Evolutionary conservation across 2,888 invertebrate species (phyloP).

Genomic region (Drosophila kuntzei): DNA sequence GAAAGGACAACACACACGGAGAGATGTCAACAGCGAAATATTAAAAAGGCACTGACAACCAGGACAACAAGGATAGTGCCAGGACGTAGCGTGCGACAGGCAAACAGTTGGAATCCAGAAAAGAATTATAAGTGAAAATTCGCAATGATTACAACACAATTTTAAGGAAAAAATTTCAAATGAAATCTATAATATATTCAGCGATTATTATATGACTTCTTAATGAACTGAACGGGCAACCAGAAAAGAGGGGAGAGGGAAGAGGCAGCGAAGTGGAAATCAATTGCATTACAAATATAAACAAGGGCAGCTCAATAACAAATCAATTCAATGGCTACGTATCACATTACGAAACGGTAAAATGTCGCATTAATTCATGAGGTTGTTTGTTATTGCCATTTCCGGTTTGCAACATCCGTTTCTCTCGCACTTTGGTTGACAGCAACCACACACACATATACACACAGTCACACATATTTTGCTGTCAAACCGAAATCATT

Average conservation of each 20-base stretch:
- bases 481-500: slow-evolving; percentile 32
- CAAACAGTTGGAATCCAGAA: slow-evolving; percentile 27
- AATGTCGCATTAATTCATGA: slow-evolving; percentile 72
- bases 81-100: slow-evolving; percentile 11
- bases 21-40: slow-evolving; percentile 72
- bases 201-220: slow-evolving; percentile 28
- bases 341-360: slow-evolving; percentile 41
- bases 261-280: slow-evolving; percentile 6
- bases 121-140: neutral
- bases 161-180: slow-evolving; percentile 16
- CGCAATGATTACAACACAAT: slow-evolving; percentile 11
- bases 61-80: slow-evolving; percentile 40
- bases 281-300: slow-evolving; percentile 40
- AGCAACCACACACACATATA: slow-evolving; percentile 20
- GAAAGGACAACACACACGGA: slow-evolving; percentile 23
- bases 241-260: no score
- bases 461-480: slow-evolving; percentile 5
- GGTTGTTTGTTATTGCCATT: slow-evolving; percentile 69
- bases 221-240: slow-evolving; percentile 22
- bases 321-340: slow-evolving; percentile 46
- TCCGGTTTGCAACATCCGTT: slow-evolving; percentile 73
- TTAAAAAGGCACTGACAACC: slow-evolving; percentile 65
- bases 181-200: slow-evolving; percentile 40
- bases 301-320: slow-evolving; percentile 35
- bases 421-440: slow-evolving; percentile 57